Evolutionary conservation across 2,888 invertebrate species (phyloP).

Genomic region (Acanthosepion esculentum): DNA sequence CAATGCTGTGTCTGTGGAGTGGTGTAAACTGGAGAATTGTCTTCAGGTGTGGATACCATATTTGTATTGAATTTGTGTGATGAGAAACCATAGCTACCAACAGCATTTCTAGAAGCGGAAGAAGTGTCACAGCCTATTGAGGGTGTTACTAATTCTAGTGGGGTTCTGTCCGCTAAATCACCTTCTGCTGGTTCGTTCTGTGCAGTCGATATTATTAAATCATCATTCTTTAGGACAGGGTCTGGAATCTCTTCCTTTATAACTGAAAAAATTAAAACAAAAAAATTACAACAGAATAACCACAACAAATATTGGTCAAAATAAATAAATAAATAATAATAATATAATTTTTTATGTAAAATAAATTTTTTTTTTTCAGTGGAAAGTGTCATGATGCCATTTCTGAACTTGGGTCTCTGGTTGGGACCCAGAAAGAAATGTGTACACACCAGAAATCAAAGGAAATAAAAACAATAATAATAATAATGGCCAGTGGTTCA

Average conservation of each 20-base stretch:
- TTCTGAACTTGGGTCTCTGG: too few relatives aligned
- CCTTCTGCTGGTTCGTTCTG: conserved; percentile 43
- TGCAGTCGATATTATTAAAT: not conserved
- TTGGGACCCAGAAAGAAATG: too few relatives aligned
- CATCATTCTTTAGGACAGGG: conserved; percentile 19
- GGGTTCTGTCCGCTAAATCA: not conserved
- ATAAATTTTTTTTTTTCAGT: too few relatives aligned
- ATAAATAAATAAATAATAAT: too few relatives aligned
- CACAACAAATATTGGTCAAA: too few relatives aligned
- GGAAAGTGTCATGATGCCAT: too few relatives aligned
- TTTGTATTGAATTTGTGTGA: not conserved
- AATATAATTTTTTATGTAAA: too few relatives aligned
- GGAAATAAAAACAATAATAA: too few relatives aligned
- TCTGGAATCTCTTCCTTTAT: conserved; percentile 44
- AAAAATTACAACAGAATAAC: not conserved
- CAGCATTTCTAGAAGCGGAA: not conserved
- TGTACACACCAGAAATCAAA: too few relatives aligned
- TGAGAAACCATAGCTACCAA: not conserved
- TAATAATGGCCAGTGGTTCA: too few relatives aligned
- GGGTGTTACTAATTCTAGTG: not conserved
- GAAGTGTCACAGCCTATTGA: not conserved
- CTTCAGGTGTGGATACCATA: not conserved
- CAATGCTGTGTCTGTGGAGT: not conserved
- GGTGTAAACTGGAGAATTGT: not conserved
- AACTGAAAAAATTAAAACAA: not conserved